These are phyloP conservation scores for Pogonocichla stellata DNA, from an alignment of 2,113 vertebrate genomes.

Conservation along the genomic window DNA sequence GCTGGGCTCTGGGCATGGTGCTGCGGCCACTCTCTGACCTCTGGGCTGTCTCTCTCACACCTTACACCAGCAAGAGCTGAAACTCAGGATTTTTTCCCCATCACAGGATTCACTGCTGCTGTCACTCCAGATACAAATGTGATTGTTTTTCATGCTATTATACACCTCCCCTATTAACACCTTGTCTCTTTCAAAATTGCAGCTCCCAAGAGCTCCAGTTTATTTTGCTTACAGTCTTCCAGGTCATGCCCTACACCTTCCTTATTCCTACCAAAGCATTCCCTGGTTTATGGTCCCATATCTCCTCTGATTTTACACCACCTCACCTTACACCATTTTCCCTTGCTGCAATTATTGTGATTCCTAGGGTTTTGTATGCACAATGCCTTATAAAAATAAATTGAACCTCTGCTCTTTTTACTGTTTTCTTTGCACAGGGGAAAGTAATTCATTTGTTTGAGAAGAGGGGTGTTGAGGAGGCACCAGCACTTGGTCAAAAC, in stretches of 20 bases:
- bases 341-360: background rate
- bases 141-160: background rate
- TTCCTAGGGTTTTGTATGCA: background rate
- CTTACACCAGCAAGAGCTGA: background rate
- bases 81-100: background rate
- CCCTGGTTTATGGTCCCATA: background rate
- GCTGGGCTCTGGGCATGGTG: background rate
- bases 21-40: background rate
- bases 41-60: background rate
- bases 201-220: background rate
- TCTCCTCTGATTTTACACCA: background rate
- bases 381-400: slow-evolving; percentile 14
- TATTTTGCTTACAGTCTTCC: background rate
- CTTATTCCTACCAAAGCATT: background rate
- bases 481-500: background rate
- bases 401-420: background rate
- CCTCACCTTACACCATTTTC: background rate
- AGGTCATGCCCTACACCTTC: background rate
- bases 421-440: background rate
- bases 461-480: background rate
- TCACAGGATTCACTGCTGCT: background rate
- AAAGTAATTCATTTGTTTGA: slow-evolving; percentile 26
- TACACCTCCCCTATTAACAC: background rate
- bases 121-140: background rate
- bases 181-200: background rate